A percentile compares a stretch with the other conserved stretches of the same genome.
These are phyloP conservation scores for Meles meles DNA, from an alignment of 2,113 vertebrate species.

Conservation along the genomic window DNA sequence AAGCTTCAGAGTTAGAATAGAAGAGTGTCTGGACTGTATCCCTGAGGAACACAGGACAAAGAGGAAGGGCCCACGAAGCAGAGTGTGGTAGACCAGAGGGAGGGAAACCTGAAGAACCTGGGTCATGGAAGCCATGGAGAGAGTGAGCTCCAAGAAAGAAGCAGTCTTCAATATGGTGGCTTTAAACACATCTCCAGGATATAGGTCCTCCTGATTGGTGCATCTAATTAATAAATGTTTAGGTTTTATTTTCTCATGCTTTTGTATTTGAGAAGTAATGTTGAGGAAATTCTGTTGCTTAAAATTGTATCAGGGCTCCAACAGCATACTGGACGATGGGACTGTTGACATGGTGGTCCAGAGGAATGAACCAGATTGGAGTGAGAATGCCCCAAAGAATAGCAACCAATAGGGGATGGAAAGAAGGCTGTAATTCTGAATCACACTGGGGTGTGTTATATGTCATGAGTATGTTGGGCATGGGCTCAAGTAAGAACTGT, in stretches of 20 bases:
- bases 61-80: not conserved
- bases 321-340: accelerated
- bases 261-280: not conserved
- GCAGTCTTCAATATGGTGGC: not conserved
- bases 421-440: not conserved
- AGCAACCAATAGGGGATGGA: not conserved
- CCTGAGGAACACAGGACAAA: not conserved
- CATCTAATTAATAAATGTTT: not conserved
- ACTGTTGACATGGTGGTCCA: not conserved
- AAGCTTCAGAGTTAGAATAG: not conserved
- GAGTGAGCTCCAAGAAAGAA: not conserved
- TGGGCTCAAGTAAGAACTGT: not conserved
- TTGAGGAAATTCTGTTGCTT: not conserved
- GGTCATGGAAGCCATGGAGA: not conserved
- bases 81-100: not conserved
- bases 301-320: not conserved
- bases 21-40: not conserved
- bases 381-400: not conserved
- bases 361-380: not conserved
- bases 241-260: not conserved
- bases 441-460: not conserved
- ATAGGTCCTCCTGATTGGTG: not conserved
- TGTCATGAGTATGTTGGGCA: not conserved
- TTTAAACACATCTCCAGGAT: not conserved
- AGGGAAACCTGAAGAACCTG: not conserved